phyloP scores from a whole-genome alignment of 2,113 vertebrate species.

The Tupaia tana region DNA sequence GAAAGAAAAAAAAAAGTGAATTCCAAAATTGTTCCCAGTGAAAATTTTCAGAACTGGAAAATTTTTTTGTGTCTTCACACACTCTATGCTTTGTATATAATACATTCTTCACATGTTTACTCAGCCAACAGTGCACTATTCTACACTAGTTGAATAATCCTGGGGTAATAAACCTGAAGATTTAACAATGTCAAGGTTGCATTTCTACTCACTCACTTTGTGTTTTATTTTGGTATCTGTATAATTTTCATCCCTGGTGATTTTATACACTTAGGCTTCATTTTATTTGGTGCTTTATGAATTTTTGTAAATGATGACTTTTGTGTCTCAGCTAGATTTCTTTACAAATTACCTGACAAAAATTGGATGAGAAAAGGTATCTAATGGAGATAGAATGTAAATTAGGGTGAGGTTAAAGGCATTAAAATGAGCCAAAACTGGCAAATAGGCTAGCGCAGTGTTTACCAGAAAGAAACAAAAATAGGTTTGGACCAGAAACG shows the following conservation, averaged over 20 bases:
- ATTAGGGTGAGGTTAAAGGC: not conserved
- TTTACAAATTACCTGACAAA: not conserved
- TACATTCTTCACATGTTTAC: not conserved
- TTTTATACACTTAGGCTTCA: slow-evolving; percentile 40
- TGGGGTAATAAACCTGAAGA: slow-evolving; percentile 20
- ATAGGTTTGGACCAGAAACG: not conserved
- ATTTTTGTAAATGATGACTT: not conserved
- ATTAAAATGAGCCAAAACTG: not conserved
- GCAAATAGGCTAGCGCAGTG: not conserved
- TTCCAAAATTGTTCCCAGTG: not conserved
- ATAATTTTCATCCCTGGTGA: not conserved
- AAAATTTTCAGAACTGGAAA: not conserved
- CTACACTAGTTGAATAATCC: not conserved
- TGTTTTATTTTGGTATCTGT: slow-evolving; percentile 7
- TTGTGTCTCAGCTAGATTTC: slow-evolving; percentile 44
- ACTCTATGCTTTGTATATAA: not conserved
- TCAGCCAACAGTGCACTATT: not conserved
- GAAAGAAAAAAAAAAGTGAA: not conserved
- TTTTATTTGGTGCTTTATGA: slow-evolving; percentile 37
- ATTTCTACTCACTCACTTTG: not conserved
- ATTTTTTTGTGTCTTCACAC: not conserved
- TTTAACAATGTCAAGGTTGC: not conserved
- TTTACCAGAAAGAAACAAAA: not conserved
- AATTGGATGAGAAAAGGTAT: slow-evolving; percentile 29
- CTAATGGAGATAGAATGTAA: not conserved